These are phyloP conservation scores for Cololabis saira DNA, from an alignment of 2,113 vertebrate genomes.

Conservation along the genomic window DNA sequence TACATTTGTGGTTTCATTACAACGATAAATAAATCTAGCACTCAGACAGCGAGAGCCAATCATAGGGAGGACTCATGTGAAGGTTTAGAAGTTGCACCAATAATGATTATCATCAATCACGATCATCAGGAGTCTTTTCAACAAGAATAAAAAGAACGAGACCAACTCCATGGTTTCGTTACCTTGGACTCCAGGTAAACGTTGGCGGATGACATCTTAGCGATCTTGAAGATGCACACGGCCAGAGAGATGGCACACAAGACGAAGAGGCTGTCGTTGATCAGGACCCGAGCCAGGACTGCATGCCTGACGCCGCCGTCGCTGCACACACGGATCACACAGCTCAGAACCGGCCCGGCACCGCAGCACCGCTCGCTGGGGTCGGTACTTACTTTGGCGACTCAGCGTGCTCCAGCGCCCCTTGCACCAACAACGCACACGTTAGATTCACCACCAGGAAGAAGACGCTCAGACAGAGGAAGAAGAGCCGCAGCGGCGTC, in stretches of 20 bases:
- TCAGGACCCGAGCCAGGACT: slow-evolving; percentile 86
- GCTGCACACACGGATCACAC: slow-evolving; percentile 12
- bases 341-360: not conserved
- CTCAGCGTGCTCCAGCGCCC: slow-evolving; percentile 68
- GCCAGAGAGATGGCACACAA: slow-evolving; percentile 92
- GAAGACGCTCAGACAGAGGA: slow-evolving; percentile 87
- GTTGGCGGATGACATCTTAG: slow-evolving; percentile 96
- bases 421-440: slow-evolving; percentile 89
- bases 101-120: too few relatives aligned
- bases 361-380: not conserved
- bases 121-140: too few relatives aligned
- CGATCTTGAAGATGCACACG: slow-evolving; percentile 92
- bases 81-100: too few relatives aligned
- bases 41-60: too few relatives aligned
- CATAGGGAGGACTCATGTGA: too few relatives aligned
- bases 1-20: too few relatives aligned
- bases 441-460: slow-evolving; percentile 94
- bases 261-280: slow-evolving; percentile 95
- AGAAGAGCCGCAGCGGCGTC: slow-evolving; percentile 87
- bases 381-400: slow-evolving; percentile 55
- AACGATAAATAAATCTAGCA: too few relatives aligned
- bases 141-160: too few relatives aligned
- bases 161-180: not conserved
- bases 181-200: slow-evolving; percentile 99
- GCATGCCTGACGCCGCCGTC: slow-evolving; percentile 84